Base-by-base conservation (phyloP, 64 coral and sea anemone species). In the Stylophora pistillata region DNA sequence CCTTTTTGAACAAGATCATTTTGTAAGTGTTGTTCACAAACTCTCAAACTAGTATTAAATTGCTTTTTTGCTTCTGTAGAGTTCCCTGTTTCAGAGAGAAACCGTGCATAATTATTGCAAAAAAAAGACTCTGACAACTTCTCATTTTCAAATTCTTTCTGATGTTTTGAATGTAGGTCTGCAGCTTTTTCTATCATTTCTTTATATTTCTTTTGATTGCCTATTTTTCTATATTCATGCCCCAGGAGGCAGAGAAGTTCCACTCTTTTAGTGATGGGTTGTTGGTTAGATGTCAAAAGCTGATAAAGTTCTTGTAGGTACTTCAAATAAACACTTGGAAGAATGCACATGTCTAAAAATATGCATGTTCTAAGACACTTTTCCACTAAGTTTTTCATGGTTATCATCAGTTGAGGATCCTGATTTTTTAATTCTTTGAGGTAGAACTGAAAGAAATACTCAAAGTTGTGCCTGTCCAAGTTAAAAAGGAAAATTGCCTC, bases 381-480 rank as follows among this genome's bases (percentile, higher is more conserved):
- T 72, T 52, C 34, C 34, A 74, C 28, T 26, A 73, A 74, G 21
- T 20, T 26, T 58, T 52, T 65, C 72, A 63, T 73, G 18, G 73
- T 26, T 53, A 0, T 47, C 13, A 41, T 41, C 57, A 37, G 21
- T 15, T 59, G 72, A 31, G 55, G 53, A 12, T 60, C 26, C 21
- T 78, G 23, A 13, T 57, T 56, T 4, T 20, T 56, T 28, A 78
- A 56, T 27, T 53, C 76, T 65, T 30, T 0, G 28, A 57, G 59
- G 7, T 59, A 82, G 27, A 13, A 26, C 33, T 88, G 54, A 15
- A 93, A 30, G 56, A 71, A 77, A 88, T 88, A 63, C 52, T 93
- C 91, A 28, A 93, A 79, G 16, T 93, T 78, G 25, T 30, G 72
- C 63, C 91, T 88, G 23, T 93, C 76, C 10, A 73, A 30, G 59